These are phyloP conservation scores for Ardeotis arabs DNA, from an alignment of 2,113 vertebrate genomes.

Conservation along the genomic window DNA sequence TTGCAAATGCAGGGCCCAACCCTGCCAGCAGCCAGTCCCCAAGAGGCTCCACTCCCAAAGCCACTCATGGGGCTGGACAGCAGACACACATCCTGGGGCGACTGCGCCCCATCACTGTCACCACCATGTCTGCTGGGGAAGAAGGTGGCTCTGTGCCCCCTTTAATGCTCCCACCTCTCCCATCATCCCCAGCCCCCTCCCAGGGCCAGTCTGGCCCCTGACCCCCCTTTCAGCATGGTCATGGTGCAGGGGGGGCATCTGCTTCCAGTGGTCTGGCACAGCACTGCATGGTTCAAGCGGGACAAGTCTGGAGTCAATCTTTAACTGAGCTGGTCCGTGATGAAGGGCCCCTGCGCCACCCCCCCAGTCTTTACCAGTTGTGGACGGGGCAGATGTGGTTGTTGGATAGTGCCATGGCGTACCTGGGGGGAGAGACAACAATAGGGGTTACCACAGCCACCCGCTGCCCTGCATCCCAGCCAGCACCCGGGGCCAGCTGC, in stretches of 20 bases:
- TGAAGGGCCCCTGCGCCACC: background rate
- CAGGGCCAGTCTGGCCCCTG: background rate
- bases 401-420: constrained; percentile 90
- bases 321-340: background rate
- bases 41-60: background rate
- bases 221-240: rapidly evolving
- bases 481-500: rapidly evolving
- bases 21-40: background rate
- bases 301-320: background rate
- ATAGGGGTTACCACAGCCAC: background rate
- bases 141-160: background rate
- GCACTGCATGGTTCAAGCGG: rapidly evolving
- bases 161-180: background rate
- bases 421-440: constrained; percentile 70
- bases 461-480: rapidly evolving
- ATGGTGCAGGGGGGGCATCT: background rate
- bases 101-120: background rate
- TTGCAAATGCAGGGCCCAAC: rapidly evolving
- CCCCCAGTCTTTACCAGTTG: constrained; percentile 80
- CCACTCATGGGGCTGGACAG: rapidly evolving
- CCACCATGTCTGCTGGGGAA: background rate
- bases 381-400: constrained; percentile 90
- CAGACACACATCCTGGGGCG: rapidly evolving
- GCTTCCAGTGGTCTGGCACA: background rate
- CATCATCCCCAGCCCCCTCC: background rate